Evolutionary conservation across 2,797 vertebrate genomes (phyloP), one percentile per base, ranked within the genome.

Genomic region (Holocentrus rufus): DNA sequence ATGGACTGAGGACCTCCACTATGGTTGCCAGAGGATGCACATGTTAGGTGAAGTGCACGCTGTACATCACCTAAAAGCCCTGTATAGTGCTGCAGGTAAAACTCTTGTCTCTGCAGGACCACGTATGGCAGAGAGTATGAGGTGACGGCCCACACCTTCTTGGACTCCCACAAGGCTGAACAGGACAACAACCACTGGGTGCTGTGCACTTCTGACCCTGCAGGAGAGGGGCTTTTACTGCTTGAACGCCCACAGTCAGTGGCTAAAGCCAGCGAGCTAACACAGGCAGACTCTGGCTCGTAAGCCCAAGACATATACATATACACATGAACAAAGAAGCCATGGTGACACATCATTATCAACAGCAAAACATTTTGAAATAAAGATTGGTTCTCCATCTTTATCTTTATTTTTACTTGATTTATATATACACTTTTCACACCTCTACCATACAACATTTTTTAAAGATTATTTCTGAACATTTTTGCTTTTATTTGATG

Each of bases 151-250:
- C 96, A 97, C 72, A 98, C 96, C 2, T 94, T 95, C 55, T 63
- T 97, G 82, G 93, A 99, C 59, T 85, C 92, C 7, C 96, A 95
- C 83, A 95, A 85, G 91, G 95, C 79, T 1, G 97, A 98, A 87
- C 90, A 90, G 87, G 92, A 94, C 14, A 92, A 89, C 77, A 99
- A 98, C 85, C 90, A 97, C 72, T 99, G 97, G 98, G 53, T 94
- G 34, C 64, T 98, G 46, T 92, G 95, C 70, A 96, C 95, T 10
- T 84, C 92, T 22, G 92, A 94, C 84, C 94, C 95, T 13, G 74
- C 86, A 11, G 52, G 84, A 13, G 77, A 80, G 0, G 64, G 75
- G 0, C 80, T 87, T 50, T 81, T 85, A 18, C 84, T 93, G 84
- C 53, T 92, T 57, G 90, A 93, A 0, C 77, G 80, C 67, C 77